A percentile compares a stretch with the other conserved stretches of the same genome.
phyloP scores from a whole-genome alignment of 2,113 vertebrate species.

The Corythoichthys intestinalis region DNA sequence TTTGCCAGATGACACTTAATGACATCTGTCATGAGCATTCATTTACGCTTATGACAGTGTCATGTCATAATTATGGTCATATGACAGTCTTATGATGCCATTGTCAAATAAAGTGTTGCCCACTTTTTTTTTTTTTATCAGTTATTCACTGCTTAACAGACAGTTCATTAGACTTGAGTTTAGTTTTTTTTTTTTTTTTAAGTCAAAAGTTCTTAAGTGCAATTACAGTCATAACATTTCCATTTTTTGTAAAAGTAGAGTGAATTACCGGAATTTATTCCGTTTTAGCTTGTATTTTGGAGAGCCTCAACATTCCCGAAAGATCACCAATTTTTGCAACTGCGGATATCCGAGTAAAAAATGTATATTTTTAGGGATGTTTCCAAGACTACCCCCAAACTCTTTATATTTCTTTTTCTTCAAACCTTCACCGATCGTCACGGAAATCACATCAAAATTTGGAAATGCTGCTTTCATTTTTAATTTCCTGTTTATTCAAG shows the following conservation, averaged over 20 bases:
- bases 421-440: too few species aligned
- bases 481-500: conserved; percentile 36
- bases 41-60: too few species aligned
- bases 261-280: too few species aligned
- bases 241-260: conserved; percentile 37
- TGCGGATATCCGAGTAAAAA: neutral
- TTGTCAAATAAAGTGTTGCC: too few species aligned
- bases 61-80: too few species aligned
- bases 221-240: conserved; percentile 65
- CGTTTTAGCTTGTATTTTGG: conserved; percentile 24
- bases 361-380: neutral
- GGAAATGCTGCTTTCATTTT: conserved; percentile 15
- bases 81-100: too few species aligned
- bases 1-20: too few species aligned
- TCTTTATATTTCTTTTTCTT: too few species aligned
- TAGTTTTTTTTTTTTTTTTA: too few species aligned
- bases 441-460: too few species aligned
- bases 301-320: neutral
- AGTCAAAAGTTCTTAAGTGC: conserved; percentile 57
- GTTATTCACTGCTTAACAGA: neutral
- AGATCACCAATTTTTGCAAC: neutral
- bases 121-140: too few species aligned
- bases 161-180: neutral
- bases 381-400: neutral
- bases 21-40: too few species aligned